A percentile compares a stretch with the other conserved stretches of the same genome.
Evolutionary conservation across 1,140 invertebrate species (phyloP).

Genomic region (Himalopsyche phryganea): DNA sequence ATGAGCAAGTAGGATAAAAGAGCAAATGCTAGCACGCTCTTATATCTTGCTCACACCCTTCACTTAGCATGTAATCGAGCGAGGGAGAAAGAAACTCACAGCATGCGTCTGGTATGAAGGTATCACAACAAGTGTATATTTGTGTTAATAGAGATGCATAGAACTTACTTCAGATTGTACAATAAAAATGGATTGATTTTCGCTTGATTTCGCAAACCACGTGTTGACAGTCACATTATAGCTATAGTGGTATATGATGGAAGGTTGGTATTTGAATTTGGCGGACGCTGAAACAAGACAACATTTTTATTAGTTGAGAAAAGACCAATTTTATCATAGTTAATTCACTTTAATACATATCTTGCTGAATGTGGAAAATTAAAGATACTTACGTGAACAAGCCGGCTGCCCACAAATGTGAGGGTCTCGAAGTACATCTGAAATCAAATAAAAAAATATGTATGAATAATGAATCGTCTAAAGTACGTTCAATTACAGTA

Average conservation of each 20-base stretch:
- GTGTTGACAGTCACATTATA: slow-evolving; percentile 62
- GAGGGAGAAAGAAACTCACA: too few relatives aligned
- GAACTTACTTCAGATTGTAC: slow-evolving; percentile 54
- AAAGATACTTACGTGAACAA: slow-evolving; percentile 52
- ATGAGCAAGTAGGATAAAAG: too few relatives aligned
- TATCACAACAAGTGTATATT: too few relatives aligned
- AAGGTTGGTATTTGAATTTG: slow-evolving; percentile 61
- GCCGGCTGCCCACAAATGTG: slow-evolving; percentile 62
- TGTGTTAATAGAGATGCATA: too few relatives aligned
- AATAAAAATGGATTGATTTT: slow-evolving; percentile 62
- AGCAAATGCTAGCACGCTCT: too few relatives aligned
- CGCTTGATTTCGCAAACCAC: slow-evolving; percentile 63
- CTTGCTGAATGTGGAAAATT: slow-evolving; percentile 7
- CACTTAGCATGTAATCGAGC: too few relatives aligned
- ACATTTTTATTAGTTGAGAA: slow-evolving; percentile 11
- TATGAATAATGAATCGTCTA: too few relatives aligned
- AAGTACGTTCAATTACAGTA: too few relatives aligned
- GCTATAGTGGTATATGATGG: slow-evolving; percentile 59
- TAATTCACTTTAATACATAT: too few relatives aligned
- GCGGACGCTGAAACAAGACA: slow-evolving; percentile 45
- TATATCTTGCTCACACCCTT: too few relatives aligned
- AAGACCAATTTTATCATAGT: too few relatives aligned
- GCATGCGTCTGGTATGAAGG: too few relatives aligned
- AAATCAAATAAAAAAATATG: slow-evolving; percentile 11
- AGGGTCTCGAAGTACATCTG: slow-evolving; percentile 65